Evolutionary conservation across 2,888 invertebrate genomes (phyloP).

Genomic region (Poecilobothrus nobilitatus): DNA sequence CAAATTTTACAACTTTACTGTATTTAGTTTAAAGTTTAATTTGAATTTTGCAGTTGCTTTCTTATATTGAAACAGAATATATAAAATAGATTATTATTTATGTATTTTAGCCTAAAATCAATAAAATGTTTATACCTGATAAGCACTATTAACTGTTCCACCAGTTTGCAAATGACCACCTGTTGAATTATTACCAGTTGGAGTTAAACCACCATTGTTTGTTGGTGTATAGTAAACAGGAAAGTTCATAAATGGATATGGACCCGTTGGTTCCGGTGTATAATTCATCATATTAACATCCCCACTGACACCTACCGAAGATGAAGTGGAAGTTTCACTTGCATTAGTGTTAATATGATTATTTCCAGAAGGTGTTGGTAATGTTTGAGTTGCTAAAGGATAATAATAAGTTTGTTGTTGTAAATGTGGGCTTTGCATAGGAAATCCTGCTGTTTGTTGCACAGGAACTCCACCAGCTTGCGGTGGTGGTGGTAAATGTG

Average conservation of each 20-base stretch:
- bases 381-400: neutral
- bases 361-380: neutral
- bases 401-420: neutral
- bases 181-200: conserved; percentile 11
- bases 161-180: conserved; percentile 15
- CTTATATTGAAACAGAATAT: no score
- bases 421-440: neutral
- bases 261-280: neutral
- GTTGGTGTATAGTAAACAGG: conserved; percentile 18
- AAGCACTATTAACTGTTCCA: neutral
- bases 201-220: conserved; percentile 15
- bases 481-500: conserved; percentile 23
- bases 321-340: neutral
- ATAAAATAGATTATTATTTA: no score
- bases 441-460: conserved; percentile 16
- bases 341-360: neutral
- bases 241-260: conserved; percentile 19
- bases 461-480: conserved; percentile 12
- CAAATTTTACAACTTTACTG: no score
- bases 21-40: no score
- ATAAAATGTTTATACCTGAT: neutral
- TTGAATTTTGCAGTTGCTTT: no score
- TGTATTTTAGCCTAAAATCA: no score
- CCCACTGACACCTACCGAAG: neutral
- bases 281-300: neutral